Conservation (phyloP, 2,888 invertebrate genomes). For the Sialis lutaria region DNA sequence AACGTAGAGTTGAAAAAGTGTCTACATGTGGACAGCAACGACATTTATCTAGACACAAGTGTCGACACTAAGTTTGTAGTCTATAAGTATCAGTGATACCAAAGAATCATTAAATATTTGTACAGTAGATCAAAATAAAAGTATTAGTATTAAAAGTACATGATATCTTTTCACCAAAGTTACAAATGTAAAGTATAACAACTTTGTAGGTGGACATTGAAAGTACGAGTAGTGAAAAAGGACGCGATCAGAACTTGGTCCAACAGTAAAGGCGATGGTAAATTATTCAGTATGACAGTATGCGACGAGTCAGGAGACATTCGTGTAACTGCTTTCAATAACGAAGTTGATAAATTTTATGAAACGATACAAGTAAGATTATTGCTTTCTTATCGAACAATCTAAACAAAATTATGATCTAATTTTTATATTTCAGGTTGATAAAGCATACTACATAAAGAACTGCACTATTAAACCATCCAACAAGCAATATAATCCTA, state of each 20-base stretch:
- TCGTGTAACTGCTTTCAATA: constrained; percentile 76
- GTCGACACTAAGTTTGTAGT: too few relatives aligned
- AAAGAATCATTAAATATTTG: too few relatives aligned
- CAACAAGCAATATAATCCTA: constrained; percentile 68
- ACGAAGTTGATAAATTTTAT: constrained; percentile 74
- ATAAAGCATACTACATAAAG: constrained; percentile 76
- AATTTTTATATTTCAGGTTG: constrained; percentile 30
- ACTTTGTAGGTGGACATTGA: constrained; percentile 65
- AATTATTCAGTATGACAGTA: constrained; percentile 84
- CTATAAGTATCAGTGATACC: too few relatives aligned
- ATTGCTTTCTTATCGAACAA: not conserved
- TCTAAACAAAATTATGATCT: not conserved
- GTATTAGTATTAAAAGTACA: not conserved
- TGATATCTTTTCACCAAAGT: not conserved
- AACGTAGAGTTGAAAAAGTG: too few relatives aligned
- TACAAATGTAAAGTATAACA: constrained; percentile 6
- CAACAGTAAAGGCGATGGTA: constrained; percentile 85
- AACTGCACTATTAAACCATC: constrained; percentile 78
- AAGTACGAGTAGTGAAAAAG: constrained; percentile 75
- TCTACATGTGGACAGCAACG: too few relatives aligned
- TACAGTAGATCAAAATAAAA: too few relatives aligned
- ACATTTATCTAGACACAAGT: too few relatives aligned
- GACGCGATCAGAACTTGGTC: constrained; percentile 69
- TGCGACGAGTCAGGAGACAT: constrained; percentile 90
- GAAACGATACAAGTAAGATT: constrained; percentile 62